Base-by-base conservation (phyloP, 2,888 invertebrate species). In the Morinoia aosen region DNA sequence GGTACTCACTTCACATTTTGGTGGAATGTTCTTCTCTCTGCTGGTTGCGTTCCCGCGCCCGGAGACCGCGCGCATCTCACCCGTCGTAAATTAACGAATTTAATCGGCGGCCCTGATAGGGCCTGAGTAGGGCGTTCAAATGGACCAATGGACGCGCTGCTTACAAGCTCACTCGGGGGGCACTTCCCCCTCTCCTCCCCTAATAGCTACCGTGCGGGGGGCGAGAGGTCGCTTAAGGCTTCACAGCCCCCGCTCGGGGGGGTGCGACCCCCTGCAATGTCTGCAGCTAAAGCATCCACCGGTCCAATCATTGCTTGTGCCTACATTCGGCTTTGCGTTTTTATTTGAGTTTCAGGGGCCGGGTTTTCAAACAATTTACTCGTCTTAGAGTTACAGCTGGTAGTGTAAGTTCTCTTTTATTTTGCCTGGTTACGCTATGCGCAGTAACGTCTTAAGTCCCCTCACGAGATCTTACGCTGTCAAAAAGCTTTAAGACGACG, bases 31-130 rank as follows among this genome's bases (percentile, higher is more conserved):
- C 76, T 76, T 33, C 25, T 76, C 76, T 61, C 61, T 61, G 61
- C 61, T 61, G 5, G 48, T 48, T 61, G 12, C 61, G 61, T 61
- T 61, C 61, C 61, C 61, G 61, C 61, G 61, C 39, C 48, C 90
- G 90, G 16, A 25, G 90, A 90, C 90, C 39, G 40, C 14, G 90
- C 90, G 14, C 90, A 40, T 90, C 48, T 90, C 90, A 90, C 48
- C 90, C 40, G 40, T 90, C 16, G 12, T 90, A 90, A 90, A 90
- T 90, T 48, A 90, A 40, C 90, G 76, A 76, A 76, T 76, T 76
- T 76, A 76, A 76, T 76, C 76, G 76, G 76, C 76, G 76, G 76
- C 76, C 33, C 76, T 76, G 76, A 76, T 76, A 76, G 76, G 76
- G 76, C 76, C 33, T 76, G 76, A 76, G 76, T 76, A 76, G 8